These are phyloP conservation scores for Aphelenchoides besseyi DNA, from an alignment of 1,140 invertebrate species.

Conservation along the genomic window DNA sequence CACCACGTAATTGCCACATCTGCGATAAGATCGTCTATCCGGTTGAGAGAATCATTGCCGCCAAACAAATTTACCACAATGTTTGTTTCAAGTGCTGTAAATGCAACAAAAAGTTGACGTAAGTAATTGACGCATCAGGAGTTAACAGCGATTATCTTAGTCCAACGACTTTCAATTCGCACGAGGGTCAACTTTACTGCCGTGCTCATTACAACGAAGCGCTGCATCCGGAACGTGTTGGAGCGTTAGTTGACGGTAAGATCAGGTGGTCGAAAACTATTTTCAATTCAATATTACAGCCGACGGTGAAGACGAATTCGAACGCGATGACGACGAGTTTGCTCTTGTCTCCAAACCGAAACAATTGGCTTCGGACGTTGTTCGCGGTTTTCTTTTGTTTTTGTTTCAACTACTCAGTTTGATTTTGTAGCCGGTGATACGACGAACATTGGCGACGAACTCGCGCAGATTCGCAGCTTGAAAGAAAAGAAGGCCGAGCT, in stretches of 20 bases:
- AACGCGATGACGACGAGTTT: constrained; percentile 52
- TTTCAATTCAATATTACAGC: constrained; percentile 26
- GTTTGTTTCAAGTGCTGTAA: constrained; percentile 62
- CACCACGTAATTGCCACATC: constrained; percentile 55
- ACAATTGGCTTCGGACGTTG: constrained; percentile 50
- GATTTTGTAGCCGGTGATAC: constrained; percentile 41
- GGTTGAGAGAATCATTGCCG: constrained; percentile 59
- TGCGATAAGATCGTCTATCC: constrained; percentile 63
- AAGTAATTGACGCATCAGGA: constrained; percentile 31
- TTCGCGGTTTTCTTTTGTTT: constrained; percentile 38
- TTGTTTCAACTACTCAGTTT: constrained; percentile 22
- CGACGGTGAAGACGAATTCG: constrained; percentile 26
- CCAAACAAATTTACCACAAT: constrained; percentile 62
- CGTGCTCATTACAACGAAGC: constrained; percentile 52
- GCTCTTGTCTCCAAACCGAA: constrained; percentile 59
- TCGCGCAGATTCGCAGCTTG: constrained; percentile 41
- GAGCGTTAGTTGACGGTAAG: constrained; percentile 23
- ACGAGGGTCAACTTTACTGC: constrained; percentile 52
- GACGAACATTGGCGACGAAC: constrained; percentile 52
- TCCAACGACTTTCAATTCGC: constrained; percentile 59
- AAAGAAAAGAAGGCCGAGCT: constrained; percentile 58
- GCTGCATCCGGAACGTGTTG: constrained; percentile 54
- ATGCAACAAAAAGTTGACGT: constrained; percentile 61
- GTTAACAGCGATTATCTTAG: constrained; percentile 35
- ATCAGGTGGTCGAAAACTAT: constrained; percentile 10